These are phyloP conservation scores for Agapetus fuscipes DNA, from an alignment of 2,888 invertebrate species.

Conservation along the genomic window DNA sequence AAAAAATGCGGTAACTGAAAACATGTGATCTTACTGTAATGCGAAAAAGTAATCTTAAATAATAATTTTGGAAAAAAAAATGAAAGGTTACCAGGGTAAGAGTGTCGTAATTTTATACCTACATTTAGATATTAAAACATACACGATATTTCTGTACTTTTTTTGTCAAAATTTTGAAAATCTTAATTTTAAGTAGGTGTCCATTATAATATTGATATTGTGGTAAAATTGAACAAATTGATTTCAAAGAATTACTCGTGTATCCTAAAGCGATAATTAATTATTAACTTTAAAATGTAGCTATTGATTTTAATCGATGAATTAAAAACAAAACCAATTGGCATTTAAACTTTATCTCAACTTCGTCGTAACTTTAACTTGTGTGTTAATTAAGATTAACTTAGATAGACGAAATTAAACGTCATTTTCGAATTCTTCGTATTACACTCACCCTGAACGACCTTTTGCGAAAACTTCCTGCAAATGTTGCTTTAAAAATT, in stretches of 20 bases:
- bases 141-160: slow-evolving; percentile 12
- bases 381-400: too few relatives aligned
- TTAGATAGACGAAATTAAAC: too few relatives aligned
- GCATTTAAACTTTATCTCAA: too few relatives aligned
- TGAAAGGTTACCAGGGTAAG: slow-evolving; percentile 50
- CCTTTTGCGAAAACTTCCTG: too few relatives aligned
- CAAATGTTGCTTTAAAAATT: too few relatives aligned
- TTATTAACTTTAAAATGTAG: slow-evolving; percentile 23
- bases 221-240: too few relatives aligned
- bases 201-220: slow-evolving; percentile 8
- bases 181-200: slow-evolving; percentile 15
- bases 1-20: slow-evolving; percentile 10
- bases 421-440: neutral
- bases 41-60: slow-evolving; percentile 24
- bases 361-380: too few relatives aligned
- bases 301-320: too few relatives aligned
- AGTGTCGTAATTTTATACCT: slow-evolving; percentile 37
- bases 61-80: slow-evolving; percentile 34
- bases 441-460: slow-evolving; percentile 4
- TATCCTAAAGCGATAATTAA: slow-evolving; percentile 46
- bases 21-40: slow-evolving; percentile 17
- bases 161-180: slow-evolving; percentile 1
- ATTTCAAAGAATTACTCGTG: too few relatives aligned
- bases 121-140: too few relatives aligned
- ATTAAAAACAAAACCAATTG: too few relatives aligned